A percentile compares a stretch with the other conserved stretches of the same genome.
phyloP scores from a whole-genome alignment of 2,113 vertebrate genomes.

The Chroicocephalus ridibundus region DNA sequence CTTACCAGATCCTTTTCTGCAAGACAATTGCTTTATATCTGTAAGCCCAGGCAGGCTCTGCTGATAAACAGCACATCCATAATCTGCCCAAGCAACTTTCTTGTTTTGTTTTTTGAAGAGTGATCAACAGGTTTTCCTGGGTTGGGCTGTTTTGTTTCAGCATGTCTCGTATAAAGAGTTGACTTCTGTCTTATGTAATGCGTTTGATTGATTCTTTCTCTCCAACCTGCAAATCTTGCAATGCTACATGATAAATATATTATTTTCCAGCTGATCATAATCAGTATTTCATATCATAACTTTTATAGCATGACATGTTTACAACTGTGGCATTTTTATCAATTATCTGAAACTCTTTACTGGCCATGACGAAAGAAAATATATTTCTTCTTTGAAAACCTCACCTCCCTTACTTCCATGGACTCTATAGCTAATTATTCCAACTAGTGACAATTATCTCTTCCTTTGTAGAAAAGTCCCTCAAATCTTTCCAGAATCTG shows the following conservation, averaged over 20 bases:
- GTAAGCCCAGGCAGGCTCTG: not conserved
- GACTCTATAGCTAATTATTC: not conserved
- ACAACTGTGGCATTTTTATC: not conserved
- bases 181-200: not conserved
- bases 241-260: not conserved
- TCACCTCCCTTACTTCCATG: not conserved
- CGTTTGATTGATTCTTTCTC: not conserved
- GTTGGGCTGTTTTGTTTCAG: not conserved
- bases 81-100: conserved; percentile 1
- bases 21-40: not conserved
- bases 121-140: conserved; percentile 13
- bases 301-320: not conserved
- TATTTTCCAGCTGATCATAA: not conserved
- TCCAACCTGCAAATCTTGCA: not conserved
- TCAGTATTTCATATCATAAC: not conserved
- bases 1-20: not conserved
- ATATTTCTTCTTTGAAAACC: not conserved
- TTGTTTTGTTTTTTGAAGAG: conserved; percentile 7
- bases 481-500: not conserved
- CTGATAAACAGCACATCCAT: conserved; percentile 14
- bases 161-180: not conserved
- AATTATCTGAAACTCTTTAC: not conserved
- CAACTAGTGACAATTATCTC: not conserved
- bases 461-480: not conserved
- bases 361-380: not conserved